Percentiles rank a stretch among this genome's conserved stretches.
Conservation (phyloP, 2,888 invertebrate species). For the Nomada fabriciana region DNA sequence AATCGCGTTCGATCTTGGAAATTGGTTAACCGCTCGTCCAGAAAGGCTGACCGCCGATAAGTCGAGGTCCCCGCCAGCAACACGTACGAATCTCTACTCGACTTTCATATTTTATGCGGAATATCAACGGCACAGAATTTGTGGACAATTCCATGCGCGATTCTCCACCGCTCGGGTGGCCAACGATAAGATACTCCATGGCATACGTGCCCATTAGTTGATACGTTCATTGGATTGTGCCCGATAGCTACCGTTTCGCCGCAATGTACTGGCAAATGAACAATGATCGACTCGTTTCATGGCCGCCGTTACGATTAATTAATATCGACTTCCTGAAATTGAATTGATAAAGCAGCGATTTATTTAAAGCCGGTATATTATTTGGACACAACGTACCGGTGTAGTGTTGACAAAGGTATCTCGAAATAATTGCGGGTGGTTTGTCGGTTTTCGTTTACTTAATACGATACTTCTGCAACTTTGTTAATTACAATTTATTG, state of each 20-base stretch:
- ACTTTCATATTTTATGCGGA: conserved; percentile 33
- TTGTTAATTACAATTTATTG: no score
- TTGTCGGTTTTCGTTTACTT: no score
- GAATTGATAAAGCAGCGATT: neutral
- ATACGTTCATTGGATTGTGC: neutral
- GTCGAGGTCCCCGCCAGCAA: conserved; percentile 23
- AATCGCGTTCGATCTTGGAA: conserved; percentile 61
- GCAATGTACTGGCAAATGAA: conserved; percentile 2
- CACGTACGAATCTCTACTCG: conserved; percentile 12
- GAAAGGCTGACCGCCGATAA: conserved; percentile 46
- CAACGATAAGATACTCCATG: conserved; percentile 20
- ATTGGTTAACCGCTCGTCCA: conserved; percentile 59
- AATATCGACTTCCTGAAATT: neutral
- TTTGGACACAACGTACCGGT: no score
- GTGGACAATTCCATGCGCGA: neutral
- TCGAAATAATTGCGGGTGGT: no score
- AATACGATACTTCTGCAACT: no score
- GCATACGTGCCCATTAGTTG: neutral
- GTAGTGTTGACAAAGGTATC: no score
- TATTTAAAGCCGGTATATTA: neutral
- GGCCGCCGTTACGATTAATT: conserved; percentile 6
- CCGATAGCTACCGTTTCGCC: conserved; percentile 16
- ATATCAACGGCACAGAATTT: neutral
- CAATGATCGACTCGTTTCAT: conserved; percentile 15
- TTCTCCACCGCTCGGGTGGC: no score